Evolutionary conservation across 2,797 vertebrate genomes (phyloP).

Genomic region (Crocidura indochinensis): DNA sequence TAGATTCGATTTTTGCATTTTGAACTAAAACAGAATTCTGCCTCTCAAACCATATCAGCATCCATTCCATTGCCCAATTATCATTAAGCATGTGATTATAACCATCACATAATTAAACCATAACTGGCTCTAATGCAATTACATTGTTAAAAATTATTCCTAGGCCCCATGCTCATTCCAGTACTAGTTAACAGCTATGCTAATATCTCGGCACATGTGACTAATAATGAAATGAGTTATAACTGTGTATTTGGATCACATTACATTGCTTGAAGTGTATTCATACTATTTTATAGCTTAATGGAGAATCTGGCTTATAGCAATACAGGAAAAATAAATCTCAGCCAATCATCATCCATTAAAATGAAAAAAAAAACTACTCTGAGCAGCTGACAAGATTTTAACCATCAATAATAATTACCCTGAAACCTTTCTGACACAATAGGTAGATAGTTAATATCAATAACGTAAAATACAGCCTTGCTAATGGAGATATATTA

Average conservation of each 20-base stretch:
- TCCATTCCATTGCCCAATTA: slow-evolving; percentile 81
- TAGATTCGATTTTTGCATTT: slow-evolving; percentile 67
- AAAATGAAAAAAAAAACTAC: slow-evolving; percentile 80
- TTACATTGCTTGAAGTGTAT: slow-evolving; percentile 83
- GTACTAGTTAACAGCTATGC: slow-evolving; percentile 80
- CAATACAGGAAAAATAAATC: slow-evolving; percentile 87
- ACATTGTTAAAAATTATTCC: slow-evolving; percentile 85
- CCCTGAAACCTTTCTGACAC: slow-evolving; percentile 81
- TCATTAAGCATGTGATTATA: slow-evolving; percentile 85
- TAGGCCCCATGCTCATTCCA: slow-evolving; percentile 72
- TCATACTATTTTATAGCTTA: slow-evolving; percentile 86
- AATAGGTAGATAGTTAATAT: slow-evolving; percentile 88
- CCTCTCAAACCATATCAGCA: slow-evolving; percentile 87
- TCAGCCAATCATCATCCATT: slow-evolving; percentile 81
- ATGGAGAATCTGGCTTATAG: slow-evolving; percentile 86
- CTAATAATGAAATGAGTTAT: slow-evolving; percentile 86
- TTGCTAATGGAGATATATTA: slow-evolving; percentile 89
- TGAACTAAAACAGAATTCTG: slow-evolving; percentile 85
- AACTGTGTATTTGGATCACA: slow-evolving; percentile 81
- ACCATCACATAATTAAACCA: slow-evolving; percentile 84
- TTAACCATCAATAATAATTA: slow-evolving; percentile 89
- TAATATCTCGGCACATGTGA: slow-evolving; percentile 80
- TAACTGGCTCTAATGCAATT: slow-evolving; percentile 83
- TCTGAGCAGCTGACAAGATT: slow-evolving; percentile 72
- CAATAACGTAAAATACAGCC: slow-evolving; percentile 87